Base-by-base conservation (phyloP, 2,113 vertebrate genomes). In the Rousettus leschenaultii region DNA sequence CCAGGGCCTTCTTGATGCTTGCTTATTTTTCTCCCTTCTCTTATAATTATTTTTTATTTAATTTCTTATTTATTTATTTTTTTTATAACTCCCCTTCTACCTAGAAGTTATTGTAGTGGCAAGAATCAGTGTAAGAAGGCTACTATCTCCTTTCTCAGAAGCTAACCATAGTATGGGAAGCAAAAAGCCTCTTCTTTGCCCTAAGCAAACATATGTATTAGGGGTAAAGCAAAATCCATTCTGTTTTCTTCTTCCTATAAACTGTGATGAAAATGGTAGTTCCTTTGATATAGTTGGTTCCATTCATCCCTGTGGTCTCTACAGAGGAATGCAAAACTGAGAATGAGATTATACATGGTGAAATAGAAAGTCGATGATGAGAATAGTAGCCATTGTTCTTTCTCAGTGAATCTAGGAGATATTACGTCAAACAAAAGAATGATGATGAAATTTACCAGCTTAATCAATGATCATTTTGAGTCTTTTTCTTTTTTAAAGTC, bases 21-120 rank as follows among this genome's bases (percentile, higher is more conserved):
- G 88, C 19, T 10, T 14, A 71, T 73, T 78, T 89, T 16, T 40
- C 43, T 85, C 13, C n/a, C 18, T 91, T 93, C 30, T 96, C 40
- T 93, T 68, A 92, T 83, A 83, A 79, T 77, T 68, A 59, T 85
- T 83, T 11, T 19, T 89, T 73, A 51, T 89, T 97, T 90, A 61
- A 88, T 35, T 68, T 85, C 83, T 75, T 93, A 38, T 59, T 45
- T 45, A 9, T 45, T 45, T 45, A 9, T 45, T 86, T 28, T 61
- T 96, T 86, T 78, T 94, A 14, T 86, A 66, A 92, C 35, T 82
- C 59, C 15, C 10, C 7, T 86, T 40, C 38, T 89, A 51, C 15
- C 71, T 89, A 43, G 45, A 95, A 35, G 53, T 89, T 82, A 82
- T 55, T 89, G 40, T 65, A 90, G 15, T 91, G 30, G 45, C 61